Evolutionary conservation across 2,113 vertebrate species (phyloP), one percentile per base, ranked within the genome.

Genomic region (Hyperoodon ampullatus): DNA sequence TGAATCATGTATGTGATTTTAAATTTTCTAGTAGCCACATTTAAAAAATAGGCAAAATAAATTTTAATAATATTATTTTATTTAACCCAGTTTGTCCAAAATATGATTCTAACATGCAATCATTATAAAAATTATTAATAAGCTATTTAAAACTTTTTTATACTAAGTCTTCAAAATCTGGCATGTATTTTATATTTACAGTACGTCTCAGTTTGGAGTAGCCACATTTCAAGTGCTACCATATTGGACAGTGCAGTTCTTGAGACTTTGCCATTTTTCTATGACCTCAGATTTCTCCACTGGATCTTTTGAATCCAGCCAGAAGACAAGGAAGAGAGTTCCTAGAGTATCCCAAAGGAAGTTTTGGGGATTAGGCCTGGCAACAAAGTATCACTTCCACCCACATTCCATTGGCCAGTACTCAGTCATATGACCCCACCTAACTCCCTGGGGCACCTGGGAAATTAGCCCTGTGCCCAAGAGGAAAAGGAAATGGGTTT

Each of bases 401-500:
- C 12, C 21, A 58, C 12, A 68, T 89, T 94, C 33, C 23, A 33
- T 19, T 78, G 66, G 9, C 42, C 14, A 44, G 15, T 61, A 61
- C 19, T 71, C 60, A 68, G n/a, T 72, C 50, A 28, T 33, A 35
- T 15, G 9, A 11, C 21, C 39, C 8, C 28, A 84, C 30, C 35
- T 61, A 88, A 30, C 11, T 55, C 4, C 72, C 24, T 6, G 28
- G 78, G 39, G 23, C 60, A 66, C 23, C 16, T 75, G 75, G 60
- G 55, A 95, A 95, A 75, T 78, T 92, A 81, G 26, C 44, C 28
- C 16, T 63, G n/a, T 60, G 24, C 12, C 14, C 14, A 58, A 26
- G 33, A 90, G 50, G 35, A 74, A 95, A 88, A 92, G 42, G 63
- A 88, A 74, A 50, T 82, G 93, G 42, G 15, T 83, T 88, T 96